Conservation (phyloP, 2,888 invertebrate genomes). For the Ennomos quercinarius region DNA sequence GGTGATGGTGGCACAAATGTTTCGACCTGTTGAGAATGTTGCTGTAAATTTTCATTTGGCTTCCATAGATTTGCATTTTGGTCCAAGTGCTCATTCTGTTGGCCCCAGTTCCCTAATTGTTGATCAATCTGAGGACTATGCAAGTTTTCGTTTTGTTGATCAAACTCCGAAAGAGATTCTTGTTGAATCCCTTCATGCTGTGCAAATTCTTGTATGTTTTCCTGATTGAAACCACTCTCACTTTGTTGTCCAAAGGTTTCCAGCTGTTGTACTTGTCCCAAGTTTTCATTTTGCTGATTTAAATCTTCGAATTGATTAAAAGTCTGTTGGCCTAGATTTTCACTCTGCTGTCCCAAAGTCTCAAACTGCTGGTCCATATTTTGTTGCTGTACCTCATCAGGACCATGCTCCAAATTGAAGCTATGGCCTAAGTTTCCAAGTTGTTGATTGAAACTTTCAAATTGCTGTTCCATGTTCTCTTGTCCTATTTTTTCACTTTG, state of each 20-base stretch:
- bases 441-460: slow-evolving; percentile 9
- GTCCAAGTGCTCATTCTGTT: slow-evolving; percentile 25
- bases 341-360: slow-evolving; percentile 35
- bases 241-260: slow-evolving; percentile 37
- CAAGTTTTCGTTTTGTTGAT: slow-evolving; percentile 29
- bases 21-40: slow-evolving; percentile 22
- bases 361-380: slow-evolving; percentile 35
- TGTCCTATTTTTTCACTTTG: slow-evolving; percentile 30
- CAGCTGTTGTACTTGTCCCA: slow-evolving; percentile 40
- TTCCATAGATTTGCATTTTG: slow-evolving; percentile 20
- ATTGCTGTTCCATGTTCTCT: slow-evolving; percentile 6
- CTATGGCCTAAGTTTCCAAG: slow-evolving; percentile 5
- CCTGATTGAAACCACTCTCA: slow-evolving; percentile 36
- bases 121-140: slow-evolving; percentile 33
- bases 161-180: slow-evolving; percentile 22
- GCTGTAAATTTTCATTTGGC: slow-evolving; percentile 21
- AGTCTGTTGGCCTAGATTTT: slow-evolving; percentile 33
- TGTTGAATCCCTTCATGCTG: slow-evolving; percentile 25
- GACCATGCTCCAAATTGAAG: not conserved
- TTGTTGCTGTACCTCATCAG: slow-evolving; percentile 15
- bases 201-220: slow-evolving; percentile 28
- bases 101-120: slow-evolving; percentile 23
- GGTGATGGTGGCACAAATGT: slow-evolving; percentile 10
- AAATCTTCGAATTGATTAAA: slow-evolving; percentile 15
- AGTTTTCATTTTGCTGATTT: slow-evolving; percentile 29